Evolutionary conservation across 2,888 invertebrate species (phyloP).

Genomic region (Sphaeridia pumilis): DNA sequence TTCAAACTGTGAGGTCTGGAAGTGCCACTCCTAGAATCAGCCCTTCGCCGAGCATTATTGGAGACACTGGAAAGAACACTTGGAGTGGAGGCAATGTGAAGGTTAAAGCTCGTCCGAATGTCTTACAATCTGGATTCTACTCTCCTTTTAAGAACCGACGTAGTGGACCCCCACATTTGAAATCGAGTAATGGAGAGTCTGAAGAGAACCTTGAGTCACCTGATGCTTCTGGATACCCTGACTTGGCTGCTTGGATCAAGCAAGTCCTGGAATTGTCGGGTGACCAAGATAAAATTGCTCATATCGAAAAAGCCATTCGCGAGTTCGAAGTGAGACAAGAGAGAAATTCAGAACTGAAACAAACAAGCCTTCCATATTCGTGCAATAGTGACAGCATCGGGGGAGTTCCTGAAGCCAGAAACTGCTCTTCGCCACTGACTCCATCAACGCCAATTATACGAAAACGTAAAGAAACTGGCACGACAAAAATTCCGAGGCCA

Average conservation of each 20-base stretch:
- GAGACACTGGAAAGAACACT: constrained; percentile 29
- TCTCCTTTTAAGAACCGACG: neutral
- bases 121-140: constrained; percentile 31
- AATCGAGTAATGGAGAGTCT: neutral
- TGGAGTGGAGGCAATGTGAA: constrained; percentile 31
- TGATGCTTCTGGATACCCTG: constrained; percentile 16
- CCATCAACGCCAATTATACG: constrained; percentile 14
- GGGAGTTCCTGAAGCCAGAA: neutral
- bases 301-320: constrained; percentile 34
- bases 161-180: constrained; percentile 5
- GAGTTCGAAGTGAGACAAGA: constrained; percentile 28
- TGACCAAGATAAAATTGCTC: constrained; percentile 35
- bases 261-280: constrained; percentile 32
- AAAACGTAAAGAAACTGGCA: constrained; percentile 32
- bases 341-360: constrained; percentile 21
- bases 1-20: neutral
- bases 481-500: constrained; percentile 35
- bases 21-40: too few relatives aligned
- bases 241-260: constrained; percentile 32
- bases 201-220: neutral
- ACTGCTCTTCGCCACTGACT: neutral
- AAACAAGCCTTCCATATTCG: constrained; percentile 29
- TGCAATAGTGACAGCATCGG: constrained; percentile 10
- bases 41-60: too few relatives aligned
- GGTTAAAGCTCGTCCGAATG: constrained; percentile 27